These are phyloP conservation scores for Hucho hucho DNA, from an alignment of 2,113 vertebrate genomes.

Conservation along the genomic window DNA sequence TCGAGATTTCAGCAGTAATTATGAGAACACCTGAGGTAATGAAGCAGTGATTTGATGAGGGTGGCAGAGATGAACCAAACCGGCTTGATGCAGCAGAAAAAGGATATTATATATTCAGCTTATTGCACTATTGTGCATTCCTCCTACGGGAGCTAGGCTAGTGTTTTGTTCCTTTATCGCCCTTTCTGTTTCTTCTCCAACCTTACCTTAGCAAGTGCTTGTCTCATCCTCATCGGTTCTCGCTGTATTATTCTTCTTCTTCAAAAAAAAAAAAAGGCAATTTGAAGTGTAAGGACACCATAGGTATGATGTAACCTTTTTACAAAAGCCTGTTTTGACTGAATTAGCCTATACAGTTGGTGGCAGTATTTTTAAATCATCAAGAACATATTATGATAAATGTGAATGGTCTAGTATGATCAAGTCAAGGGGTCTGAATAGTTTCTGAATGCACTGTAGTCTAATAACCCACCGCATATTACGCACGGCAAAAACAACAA, in stretches of 20 bases:
- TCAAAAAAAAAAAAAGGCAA: neutral
- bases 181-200: conserved; percentile 23
- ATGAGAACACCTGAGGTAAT: conserved; percentile 63
- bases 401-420: neutral
- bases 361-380: neutral
- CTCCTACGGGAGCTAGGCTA: conserved; percentile 64
- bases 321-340: neutral
- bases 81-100: conserved; percentile 58
- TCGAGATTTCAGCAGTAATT: conserved; percentile 62
- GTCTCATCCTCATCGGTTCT: neutral
- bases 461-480: too few species aligned
- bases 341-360: neutral
- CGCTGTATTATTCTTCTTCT: neutral
- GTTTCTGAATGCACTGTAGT: too few species aligned
- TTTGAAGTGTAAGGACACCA: conserved; percentile 27
- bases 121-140: conserved; percentile 64
- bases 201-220: conserved; percentile 36
- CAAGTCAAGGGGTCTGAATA: too few species aligned
- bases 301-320: conserved; percentile 24
- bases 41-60: conserved; percentile 66
- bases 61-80: conserved; percentile 61
- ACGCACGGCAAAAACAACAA: too few species aligned
- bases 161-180: conserved; percentile 64
- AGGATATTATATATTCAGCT: conserved; percentile 58
- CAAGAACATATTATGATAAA: neutral